A percentile compares a stretch with the other conserved stretches of the same genome.
phyloP scores from a whole-genome alignment of 2,888 invertebrate genomes.

The Nasonovia ribisnigri region DNA sequence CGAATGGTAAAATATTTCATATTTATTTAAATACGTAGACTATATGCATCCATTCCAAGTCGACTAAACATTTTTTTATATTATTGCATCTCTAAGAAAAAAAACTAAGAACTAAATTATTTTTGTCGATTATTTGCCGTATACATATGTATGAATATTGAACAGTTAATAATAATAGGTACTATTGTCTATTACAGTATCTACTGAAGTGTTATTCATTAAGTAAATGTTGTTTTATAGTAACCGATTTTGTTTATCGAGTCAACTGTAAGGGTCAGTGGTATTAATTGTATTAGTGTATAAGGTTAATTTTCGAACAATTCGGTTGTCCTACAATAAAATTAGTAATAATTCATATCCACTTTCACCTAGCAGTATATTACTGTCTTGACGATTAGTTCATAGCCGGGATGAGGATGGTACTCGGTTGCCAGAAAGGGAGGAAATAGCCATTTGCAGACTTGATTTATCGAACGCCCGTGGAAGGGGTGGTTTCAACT shows the following conservation, averaged over 20 bases:
- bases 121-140: neutral
- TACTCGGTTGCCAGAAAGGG: constrained; percentile 27
- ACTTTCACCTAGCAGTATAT: constrained; percentile 4
- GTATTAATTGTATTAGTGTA: neutral
- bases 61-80: neutral
- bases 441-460: constrained; percentile 38
- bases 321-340: neutral
- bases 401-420: neutral
- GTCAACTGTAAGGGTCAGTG: neutral
- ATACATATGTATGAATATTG: neutral
- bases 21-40: neutral
- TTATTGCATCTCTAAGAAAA: neutral
- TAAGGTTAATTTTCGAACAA: constrained; percentile 18
- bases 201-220: neutral
- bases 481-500: constrained; percentile 25
- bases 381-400: constrained; percentile 46
- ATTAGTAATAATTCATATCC: constrained; percentile 36
- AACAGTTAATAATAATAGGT: neutral
- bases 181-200: neutral
- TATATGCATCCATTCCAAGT: neutral
- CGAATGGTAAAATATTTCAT: neutral
- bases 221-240: neutral
- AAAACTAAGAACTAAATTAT: neutral
- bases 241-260: neutral
- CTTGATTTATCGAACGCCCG: constrained; percentile 55